Conservation (phyloP, 2,797 vertebrate species). For the Typhlichthys eigenmanni region DNA sequence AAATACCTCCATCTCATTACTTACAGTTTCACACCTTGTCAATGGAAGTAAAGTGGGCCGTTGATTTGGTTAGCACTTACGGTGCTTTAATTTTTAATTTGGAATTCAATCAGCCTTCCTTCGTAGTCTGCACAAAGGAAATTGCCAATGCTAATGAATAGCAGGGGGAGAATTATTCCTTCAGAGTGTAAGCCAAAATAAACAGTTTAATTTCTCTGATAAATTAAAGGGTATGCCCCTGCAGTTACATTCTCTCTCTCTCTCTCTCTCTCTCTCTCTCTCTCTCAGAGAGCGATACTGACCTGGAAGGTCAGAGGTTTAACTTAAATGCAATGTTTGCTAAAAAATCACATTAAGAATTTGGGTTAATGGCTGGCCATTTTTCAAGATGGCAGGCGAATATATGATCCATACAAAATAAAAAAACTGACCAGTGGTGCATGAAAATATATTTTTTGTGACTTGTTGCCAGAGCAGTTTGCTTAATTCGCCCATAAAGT, state of each 20-base stretch:
- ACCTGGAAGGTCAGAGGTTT: background rate
- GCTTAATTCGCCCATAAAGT: too few relatives aligned
- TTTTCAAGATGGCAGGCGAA: too few relatives aligned
- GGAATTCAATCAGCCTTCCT: slow-evolving; percentile 63
- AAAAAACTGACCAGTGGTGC: too few relatives aligned
- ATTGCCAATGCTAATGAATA: slow-evolving; percentile 69
- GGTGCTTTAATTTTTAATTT: slow-evolving; percentile 68
- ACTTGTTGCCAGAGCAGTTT: too few relatives aligned
- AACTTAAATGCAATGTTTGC: background rate
- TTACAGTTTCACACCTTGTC: slow-evolving; percentile 30
- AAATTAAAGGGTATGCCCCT: slow-evolving; percentile 52
- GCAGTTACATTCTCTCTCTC: slow-evolving; percentile 35
- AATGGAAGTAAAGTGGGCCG: slow-evolving; percentile 33
- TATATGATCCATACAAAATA: too few relatives aligned
- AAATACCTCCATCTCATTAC: slow-evolving; percentile 4
- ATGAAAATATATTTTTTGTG: too few relatives aligned
- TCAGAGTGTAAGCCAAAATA: slow-evolving; percentile 61
- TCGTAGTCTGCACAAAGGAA: slow-evolving; percentile 56
- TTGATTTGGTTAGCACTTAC: slow-evolving; percentile 41
- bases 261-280: background rate
- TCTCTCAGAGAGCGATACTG: background rate
- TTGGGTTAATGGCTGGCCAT: too few relatives aligned
- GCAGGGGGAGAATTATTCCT: slow-evolving; percentile 58
- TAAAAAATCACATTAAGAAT: too few relatives aligned
- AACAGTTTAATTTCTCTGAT: slow-evolving; percentile 70